A percentile compares a stretch with the other conserved stretches of the same genome.
These are phyloP conservation scores for Apamea anceps DNA, from an alignment of 2,888 invertebrate species.

Conservation along the genomic window DNA sequence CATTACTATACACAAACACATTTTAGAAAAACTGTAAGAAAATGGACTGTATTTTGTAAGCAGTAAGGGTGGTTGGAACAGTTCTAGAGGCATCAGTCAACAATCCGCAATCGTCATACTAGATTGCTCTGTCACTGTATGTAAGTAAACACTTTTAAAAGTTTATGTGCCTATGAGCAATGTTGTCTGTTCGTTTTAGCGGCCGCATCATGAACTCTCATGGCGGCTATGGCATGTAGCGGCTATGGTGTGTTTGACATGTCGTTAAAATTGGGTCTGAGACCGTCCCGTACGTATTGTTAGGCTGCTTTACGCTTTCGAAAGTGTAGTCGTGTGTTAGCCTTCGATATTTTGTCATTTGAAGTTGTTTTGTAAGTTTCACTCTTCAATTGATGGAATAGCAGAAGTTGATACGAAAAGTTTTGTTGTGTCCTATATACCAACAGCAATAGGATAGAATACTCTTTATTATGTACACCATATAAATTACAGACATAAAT, in stretches of 20 bases:
- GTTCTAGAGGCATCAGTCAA: slow-evolving; percentile 75
- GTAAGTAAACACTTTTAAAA: slow-evolving; percentile 89
- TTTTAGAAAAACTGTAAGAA: slow-evolving; percentile 52
- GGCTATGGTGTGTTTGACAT: slow-evolving; percentile 74
- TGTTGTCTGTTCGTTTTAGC: slow-evolving; percentile 88
- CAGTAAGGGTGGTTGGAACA: slow-evolving; percentile 56
- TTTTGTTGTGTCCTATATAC: neutral
- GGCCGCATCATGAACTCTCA: slow-evolving; percentile 85
- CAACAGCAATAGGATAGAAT: no score
- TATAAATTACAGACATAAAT: no score
- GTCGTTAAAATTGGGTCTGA: slow-evolving; percentile 84
- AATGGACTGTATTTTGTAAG: slow-evolving; percentile 64
- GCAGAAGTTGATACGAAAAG: neutral
- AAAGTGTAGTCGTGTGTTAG: slow-evolving; percentile 74
- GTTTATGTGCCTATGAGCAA: slow-evolving; percentile 87
- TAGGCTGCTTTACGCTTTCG: slow-evolving; percentile 79
- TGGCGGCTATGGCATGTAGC: slow-evolving; percentile 73
- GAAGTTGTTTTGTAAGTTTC: slow-evolving; percentile 39
- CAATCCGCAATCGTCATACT: slow-evolving; percentile 82
- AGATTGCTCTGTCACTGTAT: slow-evolving; percentile 85
- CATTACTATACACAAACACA: slow-evolving; percentile 76
- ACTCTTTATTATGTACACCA: no score
- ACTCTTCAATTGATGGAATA: slow-evolving; percentile 21
- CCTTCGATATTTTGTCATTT: slow-evolving; percentile 65
- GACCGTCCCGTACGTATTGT: slow-evolving; percentile 76